Evolutionary conservation across 2,888 invertebrate species (phyloP), one percentile per base, ranked within the genome.

Genomic region (Ophion costatus): DNA sequence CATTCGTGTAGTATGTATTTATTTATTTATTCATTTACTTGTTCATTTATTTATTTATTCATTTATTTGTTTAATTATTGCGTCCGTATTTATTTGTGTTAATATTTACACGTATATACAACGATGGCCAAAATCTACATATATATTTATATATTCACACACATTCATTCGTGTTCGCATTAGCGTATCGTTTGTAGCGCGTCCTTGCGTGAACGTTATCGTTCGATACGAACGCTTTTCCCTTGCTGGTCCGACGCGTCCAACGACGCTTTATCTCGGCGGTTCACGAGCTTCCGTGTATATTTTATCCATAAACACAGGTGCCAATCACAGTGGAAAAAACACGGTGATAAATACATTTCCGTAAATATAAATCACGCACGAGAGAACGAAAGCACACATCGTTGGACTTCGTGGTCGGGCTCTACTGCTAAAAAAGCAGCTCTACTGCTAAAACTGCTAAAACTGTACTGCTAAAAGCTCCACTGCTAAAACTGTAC

Each of bases 191-290:
- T 66, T 45, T 57, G n/a, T 17, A 42, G 17, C 45, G 24, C 59
- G 11, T 29, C 61, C 76, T 56, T 33, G 71, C 76, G 74, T 51
- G 84, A 69, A 57, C 77, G 74, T 81, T 81, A 81, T 84, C 84
- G 63, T 57, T 22, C 17, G 22, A n/a, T 33, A 42, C 71, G 69
- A 84, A 56, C 73, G 67, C 45, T 74, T 73, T 66, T 33, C 57
- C 61, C 70, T 56, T 51, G 29, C 75, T 57, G 24, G 22, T 57
- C 63, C 63, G 64, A 45, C 64, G 51, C 76, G 66, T 61, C 67
- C 77, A 56, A 59, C 45, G 66, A 56, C 33, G 73, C 29, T 81
- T 81, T 84, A 81, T 81, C 84, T 78, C 57, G 51, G 29, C 70
- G 66, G 24, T 66, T 73, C 57, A n/a, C 42, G 11, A 63, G 20